phyloP scores from a whole-genome alignment of 2,113 vertebrate species.

The Burhinus oedicnemus region DNA sequence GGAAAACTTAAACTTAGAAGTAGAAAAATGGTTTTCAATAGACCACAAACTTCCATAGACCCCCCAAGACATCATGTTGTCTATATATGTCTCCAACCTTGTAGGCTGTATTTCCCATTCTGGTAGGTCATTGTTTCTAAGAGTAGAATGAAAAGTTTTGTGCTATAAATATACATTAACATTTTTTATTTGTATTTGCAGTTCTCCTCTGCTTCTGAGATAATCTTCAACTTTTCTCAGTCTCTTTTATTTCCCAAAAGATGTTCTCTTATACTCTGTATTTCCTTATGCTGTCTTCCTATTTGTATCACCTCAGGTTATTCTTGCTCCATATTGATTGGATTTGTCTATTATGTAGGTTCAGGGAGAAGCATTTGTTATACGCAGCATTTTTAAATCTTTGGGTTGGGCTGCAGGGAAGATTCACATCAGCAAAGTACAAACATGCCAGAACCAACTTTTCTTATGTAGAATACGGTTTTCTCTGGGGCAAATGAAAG shows the following conservation, averaged over 20 bases:
- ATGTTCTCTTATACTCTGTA: background rate
- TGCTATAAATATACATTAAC: background rate
- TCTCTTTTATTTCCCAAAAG: background rate
- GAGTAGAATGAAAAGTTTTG: background rate
- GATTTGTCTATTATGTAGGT: background rate
- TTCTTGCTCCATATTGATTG: background rate
- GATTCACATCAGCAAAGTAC: background rate
- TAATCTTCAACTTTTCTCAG: background rate
- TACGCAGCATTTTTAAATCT: background rate
- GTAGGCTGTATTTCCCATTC: background rate
- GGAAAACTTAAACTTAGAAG: background rate
- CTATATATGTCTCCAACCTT: background rate
- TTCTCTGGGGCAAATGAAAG: background rate
- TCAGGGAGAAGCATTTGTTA: background rate
- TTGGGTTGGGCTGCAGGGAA: background rate
- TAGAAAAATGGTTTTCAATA: background rate
- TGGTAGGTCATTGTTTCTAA: background rate
- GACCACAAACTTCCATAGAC: background rate
- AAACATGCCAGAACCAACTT: background rate
- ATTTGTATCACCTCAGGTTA: background rate
- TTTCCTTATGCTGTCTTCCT: rapidly evolving
- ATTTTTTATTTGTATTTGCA: background rate
- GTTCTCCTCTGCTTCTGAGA: background rate
- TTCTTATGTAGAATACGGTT: background rate
- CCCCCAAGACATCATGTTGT: rapidly evolving